Percentiles rank a stretch among this genome's conserved stretches.
phyloP scores from a whole-genome alignment of 2,888 invertebrate species.

The Prostheceraeus crozeri region DNA sequence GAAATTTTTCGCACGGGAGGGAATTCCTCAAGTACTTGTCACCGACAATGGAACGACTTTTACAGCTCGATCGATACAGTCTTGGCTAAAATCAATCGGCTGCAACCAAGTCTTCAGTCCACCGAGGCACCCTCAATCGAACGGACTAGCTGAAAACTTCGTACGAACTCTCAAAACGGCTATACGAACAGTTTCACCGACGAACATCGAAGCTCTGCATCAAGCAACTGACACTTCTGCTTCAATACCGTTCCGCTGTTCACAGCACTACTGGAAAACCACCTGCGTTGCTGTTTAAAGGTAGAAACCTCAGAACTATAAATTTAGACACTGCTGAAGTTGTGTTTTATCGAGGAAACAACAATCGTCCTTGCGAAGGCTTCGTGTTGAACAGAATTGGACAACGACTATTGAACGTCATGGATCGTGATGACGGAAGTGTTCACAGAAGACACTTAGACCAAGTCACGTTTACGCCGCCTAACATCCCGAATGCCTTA shows the following conservation, averaged over 20 bases:
- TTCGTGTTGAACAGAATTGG: too few species aligned
- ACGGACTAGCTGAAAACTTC: conserved; percentile 12
- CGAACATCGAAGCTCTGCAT: not conserved
- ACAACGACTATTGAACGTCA: too few species aligned
- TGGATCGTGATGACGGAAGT: too few species aligned
- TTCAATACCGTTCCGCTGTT: conserved; percentile 7
- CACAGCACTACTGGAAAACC: not conserved
- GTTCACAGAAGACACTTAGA: too few species aligned
- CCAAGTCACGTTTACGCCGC: too few species aligned
- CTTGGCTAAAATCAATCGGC: conserved; percentile 1
- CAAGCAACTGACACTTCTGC: not conserved
- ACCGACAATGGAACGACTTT: conserved; percentile 1
- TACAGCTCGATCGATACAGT: not conserved
- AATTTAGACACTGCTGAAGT: too few species aligned
- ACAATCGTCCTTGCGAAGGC: too few species aligned
- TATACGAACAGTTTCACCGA: not conserved
- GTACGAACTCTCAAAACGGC: not conserved
- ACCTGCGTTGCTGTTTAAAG: not conserved
- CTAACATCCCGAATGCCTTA: too few species aligned
- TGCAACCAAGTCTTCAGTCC: not conserved
- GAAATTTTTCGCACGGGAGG: conserved; percentile 17
- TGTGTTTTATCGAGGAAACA: too few species aligned
- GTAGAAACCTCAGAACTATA: too few species aligned
- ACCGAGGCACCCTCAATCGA: conserved; percentile 6
- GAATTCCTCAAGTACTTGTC: not conserved